Evolutionary conservation across 2,888 invertebrate species (phyloP).

Genomic region (Epiblema foenella): DNA sequence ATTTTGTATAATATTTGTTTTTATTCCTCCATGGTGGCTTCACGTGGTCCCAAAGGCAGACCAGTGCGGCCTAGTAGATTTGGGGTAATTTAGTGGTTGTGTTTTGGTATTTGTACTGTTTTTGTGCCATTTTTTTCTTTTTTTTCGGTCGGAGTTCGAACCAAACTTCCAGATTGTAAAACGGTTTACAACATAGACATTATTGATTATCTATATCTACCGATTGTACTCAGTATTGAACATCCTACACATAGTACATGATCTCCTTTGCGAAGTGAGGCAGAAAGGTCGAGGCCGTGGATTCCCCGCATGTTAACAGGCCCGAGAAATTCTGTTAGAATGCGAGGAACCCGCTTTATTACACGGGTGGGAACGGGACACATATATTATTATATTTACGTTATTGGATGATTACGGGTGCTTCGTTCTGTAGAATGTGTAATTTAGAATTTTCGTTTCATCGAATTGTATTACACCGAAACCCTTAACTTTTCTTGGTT

Average conservation of each 20-base stretch:
- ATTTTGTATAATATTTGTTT: too few relatives aligned
- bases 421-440: not conserved
- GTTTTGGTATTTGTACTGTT: too few relatives aligned
- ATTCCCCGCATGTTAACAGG: slow-evolving; percentile 15
- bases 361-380: not conserved
- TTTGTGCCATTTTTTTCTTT: too few relatives aligned
- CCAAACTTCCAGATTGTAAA: too few relatives aligned
- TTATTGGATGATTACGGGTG: not conserved
- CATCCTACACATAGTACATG: not conserved
- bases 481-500: not conserved
- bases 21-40: too few relatives aligned
- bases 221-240: not conserved
- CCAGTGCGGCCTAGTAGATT: too few relatives aligned
- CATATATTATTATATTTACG: not conserved
- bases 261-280: not conserved
- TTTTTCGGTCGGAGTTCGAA: too few relatives aligned
- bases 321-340: slow-evolving; percentile 2
- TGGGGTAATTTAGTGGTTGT: too few relatives aligned
- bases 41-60: too few relatives aligned
- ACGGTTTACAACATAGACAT: not conserved
- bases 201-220: not conserved
- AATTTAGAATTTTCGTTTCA: not conserved
- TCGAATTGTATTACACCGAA: not conserved
- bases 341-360: slow-evolving; percentile 12
- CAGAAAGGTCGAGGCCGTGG: not conserved